Percentiles rank a stretch among this genome's conserved stretches.
These are phyloP conservation scores for Steromphala cineraria DNA, from an alignment of 2,888 invertebrate species.

Conservation along the genomic window DNA sequence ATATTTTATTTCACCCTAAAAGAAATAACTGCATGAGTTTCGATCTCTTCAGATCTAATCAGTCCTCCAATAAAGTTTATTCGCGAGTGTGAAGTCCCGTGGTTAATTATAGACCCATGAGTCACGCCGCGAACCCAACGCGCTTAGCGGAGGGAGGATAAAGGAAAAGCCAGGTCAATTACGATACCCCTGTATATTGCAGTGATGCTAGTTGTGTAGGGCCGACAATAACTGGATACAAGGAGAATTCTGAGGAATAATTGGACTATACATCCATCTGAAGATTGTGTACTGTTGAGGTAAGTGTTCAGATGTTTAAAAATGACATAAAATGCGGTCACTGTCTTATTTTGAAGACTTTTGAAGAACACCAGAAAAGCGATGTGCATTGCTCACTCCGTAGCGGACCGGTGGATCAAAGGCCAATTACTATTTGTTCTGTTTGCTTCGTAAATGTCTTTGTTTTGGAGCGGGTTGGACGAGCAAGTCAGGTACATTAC, in stretches of 20 bases:
- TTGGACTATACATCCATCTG: background rate
- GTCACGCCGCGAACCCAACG: background rate
- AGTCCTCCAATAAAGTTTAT: too few species aligned
- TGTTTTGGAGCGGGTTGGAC: background rate
- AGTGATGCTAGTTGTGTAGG: background rate
- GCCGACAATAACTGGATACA: background rate
- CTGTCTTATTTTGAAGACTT: background rate
- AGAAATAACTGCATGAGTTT: too few species aligned
- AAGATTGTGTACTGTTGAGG: background rate
- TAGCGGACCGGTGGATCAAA: background rate
- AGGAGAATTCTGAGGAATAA: background rate
- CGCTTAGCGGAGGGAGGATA: background rate
- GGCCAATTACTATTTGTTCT: background rate
- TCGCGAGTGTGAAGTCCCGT: background rate
- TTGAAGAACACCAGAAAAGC: background rate
- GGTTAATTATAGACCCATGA: background rate
- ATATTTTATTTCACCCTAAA: background rate
- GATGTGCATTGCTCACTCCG: background rate
- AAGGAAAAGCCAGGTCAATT: constrained; percentile 2
- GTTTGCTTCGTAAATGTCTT: background rate
- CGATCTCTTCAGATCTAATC: too few species aligned
- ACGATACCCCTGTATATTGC: background rate
- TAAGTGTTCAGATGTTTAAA: background rate
- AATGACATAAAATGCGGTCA: background rate
- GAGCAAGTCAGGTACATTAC: background rate